Conservation (phyloP, 1,140 invertebrate species). For the Panagrolaimus sp. region DNA sequence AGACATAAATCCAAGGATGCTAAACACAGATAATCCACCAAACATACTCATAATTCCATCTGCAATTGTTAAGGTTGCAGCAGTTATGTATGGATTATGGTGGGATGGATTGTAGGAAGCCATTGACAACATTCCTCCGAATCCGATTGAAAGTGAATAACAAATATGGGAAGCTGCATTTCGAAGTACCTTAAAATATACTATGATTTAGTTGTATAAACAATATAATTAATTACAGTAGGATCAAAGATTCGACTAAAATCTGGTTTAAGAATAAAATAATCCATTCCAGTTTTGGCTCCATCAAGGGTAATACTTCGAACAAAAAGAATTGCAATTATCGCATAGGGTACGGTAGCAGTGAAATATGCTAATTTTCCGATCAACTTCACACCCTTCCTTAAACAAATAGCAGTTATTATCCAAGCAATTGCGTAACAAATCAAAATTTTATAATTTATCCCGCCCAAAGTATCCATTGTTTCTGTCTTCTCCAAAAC, state of each 20-base stretch:
- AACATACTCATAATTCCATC: conserved; percentile 38
- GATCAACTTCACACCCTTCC: conserved; percentile 46
- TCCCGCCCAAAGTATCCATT: conserved; percentile 39
- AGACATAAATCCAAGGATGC: conserved; percentile 36
- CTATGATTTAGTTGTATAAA: too few relatives aligned
- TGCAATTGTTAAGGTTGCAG: conserved; percentile 36
- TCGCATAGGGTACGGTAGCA: conserved; percentile 42
- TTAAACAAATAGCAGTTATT: conserved; percentile 34
- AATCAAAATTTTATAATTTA: conserved; percentile 40
- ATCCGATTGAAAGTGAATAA: conserved; percentile 60
- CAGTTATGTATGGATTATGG: conserved; percentile 35
- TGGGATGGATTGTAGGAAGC: conserved; percentile 30
- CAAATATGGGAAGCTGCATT: conserved; percentile 61
- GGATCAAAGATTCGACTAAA: conserved; percentile 19
- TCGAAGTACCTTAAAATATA: conserved; percentile 56
- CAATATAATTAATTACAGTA: background rate
- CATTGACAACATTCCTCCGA: conserved; percentile 58
- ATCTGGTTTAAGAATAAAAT: conserved; percentile 43
- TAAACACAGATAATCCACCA: conserved; percentile 38
- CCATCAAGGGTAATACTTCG: conserved; percentile 44
- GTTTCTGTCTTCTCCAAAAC: conserved; percentile 41
- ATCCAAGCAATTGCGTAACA: conserved; percentile 42
- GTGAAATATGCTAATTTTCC: conserved; percentile 40
- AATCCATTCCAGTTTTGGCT: conserved; percentile 34
- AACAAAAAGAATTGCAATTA: conserved; percentile 43